phyloP scores from a whole-genome alignment of 2,113 vertebrate species.

The Psettodes erumei region DNA sequence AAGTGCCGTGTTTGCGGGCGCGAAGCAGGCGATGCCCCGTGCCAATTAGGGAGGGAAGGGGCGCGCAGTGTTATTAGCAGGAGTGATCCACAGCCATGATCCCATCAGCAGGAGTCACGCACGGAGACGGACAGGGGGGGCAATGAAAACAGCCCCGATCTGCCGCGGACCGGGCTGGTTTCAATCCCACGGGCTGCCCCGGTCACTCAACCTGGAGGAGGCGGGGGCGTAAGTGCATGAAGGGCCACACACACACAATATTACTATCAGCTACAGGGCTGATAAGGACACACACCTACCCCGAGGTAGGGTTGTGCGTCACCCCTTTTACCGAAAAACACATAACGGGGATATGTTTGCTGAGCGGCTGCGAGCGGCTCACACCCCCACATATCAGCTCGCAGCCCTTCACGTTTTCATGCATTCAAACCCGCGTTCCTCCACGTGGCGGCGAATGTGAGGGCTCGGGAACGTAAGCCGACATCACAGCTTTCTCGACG shows the following conservation, averaged over 20 bases:
- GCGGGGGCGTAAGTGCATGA: constrained; percentile 3
- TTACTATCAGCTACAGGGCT: background rate
- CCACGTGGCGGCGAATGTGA: background rate
- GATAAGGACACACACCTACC: background rate
- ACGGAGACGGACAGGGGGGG: constrained; percentile 20
- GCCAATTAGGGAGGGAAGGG: constrained; percentile 42
- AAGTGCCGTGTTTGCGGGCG: constrained; percentile 36
- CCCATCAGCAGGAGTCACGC: constrained; percentile 57
- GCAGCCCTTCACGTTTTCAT: background rate
- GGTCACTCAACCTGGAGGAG: constrained; percentile 47
- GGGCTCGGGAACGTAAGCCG: background rate
- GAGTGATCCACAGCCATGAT: constrained; percentile 54
- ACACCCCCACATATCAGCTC: background rate
- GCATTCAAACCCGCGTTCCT: constrained; percentile 1
- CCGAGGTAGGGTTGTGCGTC: background rate
- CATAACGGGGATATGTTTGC: too few species aligned
- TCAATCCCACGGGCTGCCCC: constrained; percentile 53
- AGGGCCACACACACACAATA: constrained; percentile 25
- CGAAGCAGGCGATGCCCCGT: constrained; percentile 13
- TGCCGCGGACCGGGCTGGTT: constrained; percentile 39
- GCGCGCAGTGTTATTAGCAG: constrained; percentile 49
- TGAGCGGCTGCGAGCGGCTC: too few species aligned
- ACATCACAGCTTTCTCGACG: background rate
- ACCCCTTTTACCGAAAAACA: too few species aligned
- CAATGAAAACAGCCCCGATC: constrained; percentile 38